Evolutionary conservation across 2,797 vertebrate genomes (phyloP).

Genomic region (Hyperoplus immaculatus): DNA sequence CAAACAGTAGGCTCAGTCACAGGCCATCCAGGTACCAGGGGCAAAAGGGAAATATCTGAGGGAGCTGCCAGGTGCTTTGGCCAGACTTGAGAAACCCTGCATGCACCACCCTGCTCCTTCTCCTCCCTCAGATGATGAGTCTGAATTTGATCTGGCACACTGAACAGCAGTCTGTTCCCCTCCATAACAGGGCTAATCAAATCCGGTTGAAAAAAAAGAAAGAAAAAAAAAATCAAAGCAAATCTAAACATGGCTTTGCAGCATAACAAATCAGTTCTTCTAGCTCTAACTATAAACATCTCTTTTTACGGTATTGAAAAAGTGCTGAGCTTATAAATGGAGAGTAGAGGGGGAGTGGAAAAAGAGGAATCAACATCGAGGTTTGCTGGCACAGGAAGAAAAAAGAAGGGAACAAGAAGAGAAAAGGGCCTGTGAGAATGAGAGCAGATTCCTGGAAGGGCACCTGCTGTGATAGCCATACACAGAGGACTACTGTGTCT

Average conservation of each 20-base stretch:
- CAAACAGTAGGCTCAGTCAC: conserved; percentile 66
- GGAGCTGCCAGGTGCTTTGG: conserved; percentile 72
- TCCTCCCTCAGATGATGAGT: conserved; percentile 59
- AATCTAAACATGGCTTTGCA: conserved; percentile 71
- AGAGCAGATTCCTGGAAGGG: conserved; percentile 76
- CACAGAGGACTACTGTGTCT: conserved; percentile 62
- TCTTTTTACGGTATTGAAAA: conserved; percentile 82
- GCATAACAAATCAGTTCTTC: conserved; percentile 64
- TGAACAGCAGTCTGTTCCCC: conserved; percentile 49
- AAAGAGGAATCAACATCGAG: conserved; percentile 41
- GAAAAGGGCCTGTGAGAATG: conserved; percentile 58
- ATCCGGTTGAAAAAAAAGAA: conserved; percentile 44
- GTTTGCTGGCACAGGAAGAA: conserved; percentile 71
- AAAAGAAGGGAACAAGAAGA: conserved; percentile 46
- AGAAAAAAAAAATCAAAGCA: conserved; percentile 33
- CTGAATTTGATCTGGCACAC: conserved; percentile 63
- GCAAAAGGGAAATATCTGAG: conserved; percentile 60
- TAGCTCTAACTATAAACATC: conserved; percentile 77
- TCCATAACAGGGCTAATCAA: conserved; percentile 65
- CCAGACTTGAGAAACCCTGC: conserved; percentile 62
- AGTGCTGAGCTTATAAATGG: conserved; percentile 70
- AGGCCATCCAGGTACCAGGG: conserved; percentile 53
- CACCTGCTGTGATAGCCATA: conserved; percentile 70
- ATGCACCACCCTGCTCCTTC: conserved; percentile 37
- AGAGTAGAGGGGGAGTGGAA: conserved; percentile 42